phyloP scores from a whole-genome alignment of 2,888 invertebrate species.

The Epistrophe eligans region DNA sequence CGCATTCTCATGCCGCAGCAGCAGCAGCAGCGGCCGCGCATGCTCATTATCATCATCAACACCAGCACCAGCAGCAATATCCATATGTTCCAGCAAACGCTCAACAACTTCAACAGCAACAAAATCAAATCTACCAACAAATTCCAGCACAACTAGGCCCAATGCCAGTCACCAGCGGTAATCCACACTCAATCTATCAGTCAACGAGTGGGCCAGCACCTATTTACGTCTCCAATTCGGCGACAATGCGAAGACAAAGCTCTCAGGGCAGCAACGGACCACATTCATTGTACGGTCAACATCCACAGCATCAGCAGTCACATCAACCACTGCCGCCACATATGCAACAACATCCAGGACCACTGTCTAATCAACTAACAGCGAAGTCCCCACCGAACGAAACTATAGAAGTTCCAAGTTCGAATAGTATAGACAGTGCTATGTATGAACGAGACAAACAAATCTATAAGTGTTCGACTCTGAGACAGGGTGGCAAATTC shows the following conservation, averaged over 20 bases:
- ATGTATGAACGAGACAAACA: constrained; percentile 84
- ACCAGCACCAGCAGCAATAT: constrained; percentile 81
- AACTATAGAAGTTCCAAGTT: constrained; percentile 80
- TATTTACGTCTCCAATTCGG: constrained; percentile 82
- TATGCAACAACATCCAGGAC: constrained; percentile 78
- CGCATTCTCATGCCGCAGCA: constrained; percentile 84
- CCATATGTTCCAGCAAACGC: constrained; percentile 82
- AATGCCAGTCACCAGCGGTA: constrained; percentile 80
- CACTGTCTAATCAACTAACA: constrained; percentile 75
- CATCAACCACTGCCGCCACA: constrained; percentile 76
- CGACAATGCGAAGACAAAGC: constrained; percentile 82
- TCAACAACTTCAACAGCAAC: constrained; percentile 81
- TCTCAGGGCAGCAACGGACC: constrained; percentile 79
- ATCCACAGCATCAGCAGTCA: constrained; percentile 80
- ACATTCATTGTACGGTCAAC: constrained; percentile 70
- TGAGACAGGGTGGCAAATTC: constrained; percentile 83
- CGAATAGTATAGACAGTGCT: constrained; percentile 81
- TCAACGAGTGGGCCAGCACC: constrained; percentile 80
- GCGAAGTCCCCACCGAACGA: constrained; percentile 78
- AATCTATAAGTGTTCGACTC: constrained; percentile 84
- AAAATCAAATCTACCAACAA: constrained; percentile 83
- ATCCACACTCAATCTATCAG: constrained; percentile 83
- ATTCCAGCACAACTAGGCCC: constrained; percentile 82
- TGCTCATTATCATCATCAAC: constrained; percentile 83
- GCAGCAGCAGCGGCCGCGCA: constrained; percentile 85